These are phyloP conservation scores for Chloropsis hardwickii DNA, from an alignment of 2,113 vertebrate genomes.

Conservation along the genomic window DNA sequence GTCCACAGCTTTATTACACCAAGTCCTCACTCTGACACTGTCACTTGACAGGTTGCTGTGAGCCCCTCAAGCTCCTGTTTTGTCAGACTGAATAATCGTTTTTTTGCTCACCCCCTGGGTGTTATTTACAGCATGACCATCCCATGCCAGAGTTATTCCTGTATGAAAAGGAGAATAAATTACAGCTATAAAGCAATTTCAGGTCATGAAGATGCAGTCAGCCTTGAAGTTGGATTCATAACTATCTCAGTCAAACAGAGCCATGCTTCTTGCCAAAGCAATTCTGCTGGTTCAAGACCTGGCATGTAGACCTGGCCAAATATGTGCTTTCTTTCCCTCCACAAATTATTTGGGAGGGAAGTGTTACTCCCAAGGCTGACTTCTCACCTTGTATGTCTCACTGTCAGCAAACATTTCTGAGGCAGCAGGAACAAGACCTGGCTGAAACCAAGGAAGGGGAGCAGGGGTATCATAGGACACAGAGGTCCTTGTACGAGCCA, in stretches of 20 bases:
- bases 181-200: not conserved
- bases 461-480: not conserved
- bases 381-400: not conserved
- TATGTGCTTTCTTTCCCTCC: not conserved
- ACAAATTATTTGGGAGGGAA: not conserved
- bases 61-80: not conserved
- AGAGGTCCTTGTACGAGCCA: not conserved
- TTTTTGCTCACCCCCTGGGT: not conserved
- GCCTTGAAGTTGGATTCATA: not conserved
- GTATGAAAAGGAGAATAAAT: slow-evolving; percentile 5
- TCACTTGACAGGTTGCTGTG: not conserved
- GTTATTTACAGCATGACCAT: not conserved
- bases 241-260: not conserved
- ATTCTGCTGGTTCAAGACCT: slow-evolving; percentile 21
- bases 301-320: not conserved
- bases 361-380: not conserved
- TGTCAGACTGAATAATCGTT: not conserved
- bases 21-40: not conserved
- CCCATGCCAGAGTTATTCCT: not conserved
- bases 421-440: not conserved
- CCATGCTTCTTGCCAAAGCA: not conserved
- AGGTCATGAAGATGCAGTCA: slow-evolving; percentile 31
- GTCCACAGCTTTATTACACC: not conserved
- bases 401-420: not conserved
- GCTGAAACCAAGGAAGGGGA: not conserved